Percentiles rank a stretch among this genome's conserved stretches.
phyloP scores from a whole-genome alignment of 2,888 invertebrate species.

The Amorpha juglandis region DNA sequence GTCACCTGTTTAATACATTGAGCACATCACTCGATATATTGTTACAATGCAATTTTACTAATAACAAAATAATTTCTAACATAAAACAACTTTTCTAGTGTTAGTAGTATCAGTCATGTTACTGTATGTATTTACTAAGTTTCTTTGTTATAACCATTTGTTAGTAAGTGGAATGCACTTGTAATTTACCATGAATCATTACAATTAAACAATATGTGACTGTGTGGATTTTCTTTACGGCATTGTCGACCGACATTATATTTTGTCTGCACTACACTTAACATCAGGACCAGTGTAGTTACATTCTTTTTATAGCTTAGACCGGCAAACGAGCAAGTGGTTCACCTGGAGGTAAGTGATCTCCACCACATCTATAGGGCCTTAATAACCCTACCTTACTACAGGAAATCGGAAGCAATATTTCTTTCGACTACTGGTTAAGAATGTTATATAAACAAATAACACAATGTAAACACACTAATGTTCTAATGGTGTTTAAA shows the following conservation, averaged over 20 bases:
- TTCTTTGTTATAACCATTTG: constrained; percentile 1
- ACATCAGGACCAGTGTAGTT: neutral
- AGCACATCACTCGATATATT: no score
- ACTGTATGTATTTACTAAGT: neutral
- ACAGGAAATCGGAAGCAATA: neutral
- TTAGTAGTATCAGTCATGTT: neutral
- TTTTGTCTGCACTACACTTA: no score
- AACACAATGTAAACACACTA: neutral
- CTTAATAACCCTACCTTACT: neutral
- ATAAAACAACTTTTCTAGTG: no score
- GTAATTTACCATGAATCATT: neutral
- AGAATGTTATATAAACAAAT: neutral
- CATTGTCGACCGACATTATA: no score
- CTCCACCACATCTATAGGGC: no score
- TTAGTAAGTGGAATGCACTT: neutral
- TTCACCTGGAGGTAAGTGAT: no score
- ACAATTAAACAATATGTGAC: neutral
- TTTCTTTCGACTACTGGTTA: neutral
- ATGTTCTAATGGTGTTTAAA: neutral
- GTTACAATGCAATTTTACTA: neutral
- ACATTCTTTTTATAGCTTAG: no score
- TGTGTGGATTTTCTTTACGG: neutral
- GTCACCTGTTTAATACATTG: no score
- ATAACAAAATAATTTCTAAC: neutral
- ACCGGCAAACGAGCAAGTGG: no score